These are phyloP conservation scores for Aphelenchoides fujianensis DNA, from an alignment of 1,140 invertebrate genomes.

Conservation along the genomic window DNA sequence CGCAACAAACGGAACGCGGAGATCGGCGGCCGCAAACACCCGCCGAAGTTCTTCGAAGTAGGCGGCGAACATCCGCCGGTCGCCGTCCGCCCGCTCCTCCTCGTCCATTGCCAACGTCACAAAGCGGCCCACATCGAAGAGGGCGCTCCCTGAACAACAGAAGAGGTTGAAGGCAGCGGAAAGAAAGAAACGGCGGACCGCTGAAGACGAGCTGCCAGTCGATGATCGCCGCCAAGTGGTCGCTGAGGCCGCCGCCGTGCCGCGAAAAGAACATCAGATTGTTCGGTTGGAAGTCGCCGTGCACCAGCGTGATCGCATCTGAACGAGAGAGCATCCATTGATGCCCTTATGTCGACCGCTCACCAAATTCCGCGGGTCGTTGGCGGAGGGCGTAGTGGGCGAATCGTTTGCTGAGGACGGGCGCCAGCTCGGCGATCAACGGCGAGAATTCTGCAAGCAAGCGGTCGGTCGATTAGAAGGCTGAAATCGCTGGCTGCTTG, in stretches of 20 bases:
- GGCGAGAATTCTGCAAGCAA: background rate
- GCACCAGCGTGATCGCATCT: background rate
- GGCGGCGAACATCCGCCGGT: background rate
- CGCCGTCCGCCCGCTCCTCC: background rate
- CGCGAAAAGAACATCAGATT: conserved; percentile 15
- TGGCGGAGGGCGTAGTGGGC: background rate
- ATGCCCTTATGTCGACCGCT: background rate
- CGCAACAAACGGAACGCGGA: too few relatives aligned
- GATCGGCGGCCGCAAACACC: too few relatives aligned
- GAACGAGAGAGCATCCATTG: background rate
- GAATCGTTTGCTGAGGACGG: background rate
- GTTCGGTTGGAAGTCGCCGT: conserved; percentile 11
- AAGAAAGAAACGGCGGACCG: background rate
- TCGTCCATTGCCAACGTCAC: background rate
- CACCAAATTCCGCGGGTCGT: conserved; percentile 6
- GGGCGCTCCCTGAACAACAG: background rate
- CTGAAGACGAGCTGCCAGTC: conserved; percentile 18
- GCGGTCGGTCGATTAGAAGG: background rate
- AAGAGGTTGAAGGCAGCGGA: background rate
- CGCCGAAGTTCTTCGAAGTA: background rate
- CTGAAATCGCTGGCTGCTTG: background rate
- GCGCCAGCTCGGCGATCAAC: background rate
- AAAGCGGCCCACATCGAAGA: conserved; percentile 5
- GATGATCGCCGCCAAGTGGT: conserved; percentile 8
- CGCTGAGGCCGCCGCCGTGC: background rate